Conservation (phyloP, 1,140 invertebrate species). For the Chymomyza costata region DNA sequence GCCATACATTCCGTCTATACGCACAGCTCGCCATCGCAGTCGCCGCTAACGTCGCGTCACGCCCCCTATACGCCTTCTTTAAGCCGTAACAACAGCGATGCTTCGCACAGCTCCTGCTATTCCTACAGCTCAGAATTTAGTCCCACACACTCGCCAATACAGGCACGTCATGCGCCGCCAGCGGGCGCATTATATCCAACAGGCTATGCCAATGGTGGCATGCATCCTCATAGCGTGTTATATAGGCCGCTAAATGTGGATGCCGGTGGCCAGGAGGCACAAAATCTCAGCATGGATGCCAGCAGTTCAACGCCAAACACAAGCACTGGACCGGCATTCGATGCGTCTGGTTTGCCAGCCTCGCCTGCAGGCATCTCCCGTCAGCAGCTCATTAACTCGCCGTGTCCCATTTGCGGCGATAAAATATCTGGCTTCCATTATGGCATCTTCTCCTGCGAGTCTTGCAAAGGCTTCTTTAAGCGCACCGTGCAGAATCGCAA, state of each 20-base stretch:
- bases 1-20: slow-evolving; percentile 91
- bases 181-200: slow-evolving; percentile 23
- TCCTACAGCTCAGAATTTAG: slow-evolving; percentile 85
- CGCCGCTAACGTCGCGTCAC: slow-evolving; percentile 89
- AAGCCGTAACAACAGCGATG: slow-evolving; percentile 92
- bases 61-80: slow-evolving; percentile 86
- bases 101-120: slow-evolving; percentile 88
- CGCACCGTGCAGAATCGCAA: slow-evolving; percentile 98
- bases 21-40: slow-evolving; percentile 87
- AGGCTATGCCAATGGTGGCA: slow-evolving; percentile 71
- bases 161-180: slow-evolving; percentile 77
- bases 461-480: slow-evolving; percentile 99
- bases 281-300: slow-evolving; percentile 64
- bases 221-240: slow-evolving; percentile 76
- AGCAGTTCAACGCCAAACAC: not conserved
- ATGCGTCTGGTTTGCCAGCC: slow-evolving; percentile 31
- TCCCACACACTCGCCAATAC: slow-evolving; percentile 91
- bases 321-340: slow-evolving; percentile 3
- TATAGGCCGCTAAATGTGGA: slow-evolving; percentile 75
- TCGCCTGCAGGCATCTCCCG: slow-evolving; percentile 86
- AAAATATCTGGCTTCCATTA: slow-evolving; percentile 97
- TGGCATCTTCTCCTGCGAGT: slow-evolving; percentile 97
- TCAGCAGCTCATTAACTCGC: slow-evolving; percentile 87
- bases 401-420: slow-evolving; percentile 96
- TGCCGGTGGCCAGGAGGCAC: slow-evolving; percentile 42